Base-by-base conservation (phyloP, 2,797 vertebrate genomes). In the Acanthopagrus latus region DNA sequence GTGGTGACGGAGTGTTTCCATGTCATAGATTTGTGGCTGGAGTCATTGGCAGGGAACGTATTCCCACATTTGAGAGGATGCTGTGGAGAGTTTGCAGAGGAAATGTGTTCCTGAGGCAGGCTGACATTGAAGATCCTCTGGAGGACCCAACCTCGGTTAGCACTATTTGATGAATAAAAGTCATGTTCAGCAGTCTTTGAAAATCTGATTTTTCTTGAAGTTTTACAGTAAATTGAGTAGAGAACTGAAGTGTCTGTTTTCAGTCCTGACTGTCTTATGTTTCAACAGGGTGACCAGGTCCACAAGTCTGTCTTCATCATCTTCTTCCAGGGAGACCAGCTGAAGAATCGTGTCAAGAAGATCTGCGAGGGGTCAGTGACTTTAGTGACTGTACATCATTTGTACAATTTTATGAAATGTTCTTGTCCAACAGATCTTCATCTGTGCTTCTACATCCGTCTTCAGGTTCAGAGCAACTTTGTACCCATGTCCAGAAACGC, bases 231-330 rank as follows among this genome's bases (percentile, higher is more conserved):
- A 46, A 12, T 8, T 23, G 13, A 51, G 0, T 5, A 3, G 23
- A 21, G 20, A 67, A 46, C 3, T 38, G 3, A 2, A 16, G 21
- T 9, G 48, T 47, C 66, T n/a, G 29, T 12, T n/a, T 54, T 51
- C 14, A 23, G 1, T 57, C 14, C 7, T 44, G 14, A 76, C 21
- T 46, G 16, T 67, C 0, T 63, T 4, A 52, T 74, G 16, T 55
- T 58, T 79, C 65, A 29, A 69, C 91, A 99, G 98, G 96, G 98
- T 0, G 97, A 98, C 93, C 96, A 98, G 5, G 98, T 99, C 88
- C 95, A 99, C 95, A 99, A 99, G 93, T 98, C 98, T 2, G 98
- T 99, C 56, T 99, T 99, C 93, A 99, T 99, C 92, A 99, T 99
- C 90, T 99, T 98, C 90, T 99, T 99, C 94, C 98, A 99, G 94